Evolutionary conservation across 2,888 invertebrate genomes (phyloP).

Genomic region (Apamea anceps): DNA sequence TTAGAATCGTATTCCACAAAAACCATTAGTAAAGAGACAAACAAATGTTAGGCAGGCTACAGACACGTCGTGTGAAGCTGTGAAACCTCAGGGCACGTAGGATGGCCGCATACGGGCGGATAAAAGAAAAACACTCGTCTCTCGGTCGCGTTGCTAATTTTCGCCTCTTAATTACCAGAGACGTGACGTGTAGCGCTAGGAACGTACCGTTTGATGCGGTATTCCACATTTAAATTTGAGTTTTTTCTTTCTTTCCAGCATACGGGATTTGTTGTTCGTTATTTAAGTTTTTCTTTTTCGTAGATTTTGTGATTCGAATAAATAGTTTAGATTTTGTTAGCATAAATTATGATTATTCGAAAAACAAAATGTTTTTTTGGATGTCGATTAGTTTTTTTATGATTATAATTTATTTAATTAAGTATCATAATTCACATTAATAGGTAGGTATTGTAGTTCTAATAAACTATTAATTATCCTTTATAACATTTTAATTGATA

Average conservation of each 20-base stretch:
- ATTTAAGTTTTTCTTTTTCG: slow-evolving; percentile 2
- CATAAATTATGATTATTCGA: neutral
- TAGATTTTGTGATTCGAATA: slow-evolving; percentile 13
- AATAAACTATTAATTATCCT: slow-evolving; percentile 15
- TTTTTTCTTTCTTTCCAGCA: slow-evolving; percentile 17
- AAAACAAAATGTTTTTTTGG: neutral
- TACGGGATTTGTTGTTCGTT: slow-evolving; percentile 11
- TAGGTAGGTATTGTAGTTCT: neutral
- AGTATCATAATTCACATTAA: neutral
- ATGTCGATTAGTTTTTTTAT: neutral
- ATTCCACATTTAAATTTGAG: slow-evolving; percentile 59
- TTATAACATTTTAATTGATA: slow-evolving; percentile 49
- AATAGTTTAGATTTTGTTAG: neutral
- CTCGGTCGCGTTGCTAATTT: slow-evolving; percentile 80
- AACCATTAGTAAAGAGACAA: slow-evolving; percentile 56
- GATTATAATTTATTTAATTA: neutral
- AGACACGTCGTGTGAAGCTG: slow-evolving; percentile 45
- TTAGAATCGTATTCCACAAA: slow-evolving; percentile 56
- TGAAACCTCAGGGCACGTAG: slow-evolving; percentile 60
- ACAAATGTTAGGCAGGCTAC: slow-evolving; percentile 48
- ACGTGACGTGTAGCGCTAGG: slow-evolving; percentile 67
- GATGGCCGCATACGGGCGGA: slow-evolving; percentile 73
- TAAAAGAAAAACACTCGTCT: slow-evolving; percentile 81
- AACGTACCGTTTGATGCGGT: slow-evolving; percentile 72
- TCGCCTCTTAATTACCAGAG: slow-evolving; percentile 82